Conservation (phyloP, 2,888 invertebrate genomes). For the Pachymerium ferrugineum region DNA sequence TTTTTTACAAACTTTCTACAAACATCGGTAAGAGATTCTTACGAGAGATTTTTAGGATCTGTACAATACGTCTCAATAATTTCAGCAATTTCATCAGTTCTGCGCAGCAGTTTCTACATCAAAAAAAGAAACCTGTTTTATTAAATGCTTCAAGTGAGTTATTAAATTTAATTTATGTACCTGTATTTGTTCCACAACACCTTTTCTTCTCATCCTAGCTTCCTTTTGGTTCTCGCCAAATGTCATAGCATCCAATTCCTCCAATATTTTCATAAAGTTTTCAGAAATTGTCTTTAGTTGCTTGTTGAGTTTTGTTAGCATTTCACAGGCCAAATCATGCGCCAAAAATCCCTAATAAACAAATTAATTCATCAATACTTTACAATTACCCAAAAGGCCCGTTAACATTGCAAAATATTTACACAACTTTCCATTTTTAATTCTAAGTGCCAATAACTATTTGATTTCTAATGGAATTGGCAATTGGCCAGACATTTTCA, state of each 20-base stretch:
- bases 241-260: background rate
- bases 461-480: too few relatives aligned
- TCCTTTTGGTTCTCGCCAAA: conserved; percentile 20
- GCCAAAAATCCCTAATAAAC: background rate
- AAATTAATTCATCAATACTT: background rate
- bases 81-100: background rate
- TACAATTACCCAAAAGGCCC: too few relatives aligned
- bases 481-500: too few relatives aligned
- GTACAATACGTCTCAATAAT: background rate
- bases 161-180: too few relatives aligned
- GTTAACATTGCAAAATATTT: too few relatives aligned
- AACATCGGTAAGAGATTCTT: background rate
- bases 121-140: background rate
- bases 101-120: background rate
- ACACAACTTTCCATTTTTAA: too few relatives aligned
- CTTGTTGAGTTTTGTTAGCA: background rate
- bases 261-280: conserved; percentile 15
- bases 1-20: too few relatives aligned
- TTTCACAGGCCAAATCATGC: background rate
- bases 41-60: background rate
- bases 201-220: background rate
- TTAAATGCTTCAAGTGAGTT: too few relatives aligned
- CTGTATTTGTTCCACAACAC: background rate
- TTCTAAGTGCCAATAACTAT: too few relatives aligned
- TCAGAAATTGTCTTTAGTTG: background rate